Evolutionary conservation across 92 coral and sea anemone genomes (phyloP).

Genomic region (Phenganax marumi): DNA sequence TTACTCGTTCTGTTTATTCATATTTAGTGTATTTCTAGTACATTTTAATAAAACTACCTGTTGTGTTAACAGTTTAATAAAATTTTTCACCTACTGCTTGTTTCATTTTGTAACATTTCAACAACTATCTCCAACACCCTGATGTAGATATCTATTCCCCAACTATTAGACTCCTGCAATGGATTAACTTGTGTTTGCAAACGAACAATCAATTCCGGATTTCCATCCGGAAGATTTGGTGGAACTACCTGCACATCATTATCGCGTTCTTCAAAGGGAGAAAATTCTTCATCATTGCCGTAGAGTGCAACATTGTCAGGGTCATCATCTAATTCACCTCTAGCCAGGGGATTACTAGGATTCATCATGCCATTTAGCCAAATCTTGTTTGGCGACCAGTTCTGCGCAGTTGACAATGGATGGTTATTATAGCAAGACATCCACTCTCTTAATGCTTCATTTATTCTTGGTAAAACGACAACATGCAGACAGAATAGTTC

Average conservation of each 20-base stretch:
- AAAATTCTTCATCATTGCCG: conserved; percentile 46
- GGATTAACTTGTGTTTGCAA: conserved; percentile 50
- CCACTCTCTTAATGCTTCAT: conserved; percentile 52
- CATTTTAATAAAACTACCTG: no score
- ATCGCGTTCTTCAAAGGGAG: conserved; percentile 58
- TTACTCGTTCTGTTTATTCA: no score
- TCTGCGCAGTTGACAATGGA: conserved; percentile 52
- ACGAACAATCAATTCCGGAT: conserved; percentile 43
- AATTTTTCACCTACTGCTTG: not conserved
- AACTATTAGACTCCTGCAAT: conserved; percentile 49
- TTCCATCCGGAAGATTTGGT: conserved; percentile 47
- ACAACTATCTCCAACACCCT: conserved; percentile 40
- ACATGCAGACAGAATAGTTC: conserved; percentile 28
- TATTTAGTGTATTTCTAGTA: no score
- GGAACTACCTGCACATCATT: conserved; percentile 54
- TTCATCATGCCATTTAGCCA: conserved; percentile 55
- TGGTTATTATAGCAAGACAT: conserved; percentile 49
- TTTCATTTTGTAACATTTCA: conserved; percentile 39
- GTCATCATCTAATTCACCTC: conserved; percentile 45
- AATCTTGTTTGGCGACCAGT: conserved; percentile 61
- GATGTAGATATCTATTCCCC: conserved; percentile 55
- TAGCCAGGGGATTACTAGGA: conserved; percentile 53
- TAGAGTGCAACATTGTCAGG: conserved; percentile 42
- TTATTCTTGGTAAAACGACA: conserved; percentile 46
- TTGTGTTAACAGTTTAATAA: not conserved